phyloP scores from a whole-genome alignment of 2,888 invertebrate species.

The Drymonia ruficornis region DNA sequence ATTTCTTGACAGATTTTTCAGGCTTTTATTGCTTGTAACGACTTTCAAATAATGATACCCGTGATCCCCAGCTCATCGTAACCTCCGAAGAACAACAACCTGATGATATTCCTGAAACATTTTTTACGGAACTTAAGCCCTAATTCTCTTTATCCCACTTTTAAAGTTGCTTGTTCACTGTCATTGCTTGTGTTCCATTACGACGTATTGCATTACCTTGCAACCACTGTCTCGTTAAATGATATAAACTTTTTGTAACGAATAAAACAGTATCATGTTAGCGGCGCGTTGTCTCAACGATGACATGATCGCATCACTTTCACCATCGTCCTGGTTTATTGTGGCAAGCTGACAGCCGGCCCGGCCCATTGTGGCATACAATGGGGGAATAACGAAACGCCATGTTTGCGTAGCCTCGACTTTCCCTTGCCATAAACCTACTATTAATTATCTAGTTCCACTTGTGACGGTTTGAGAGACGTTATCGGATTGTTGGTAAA shows the following conservation, averaged over 20 bases:
- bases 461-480: slow-evolving; percentile 14
- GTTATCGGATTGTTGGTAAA: slow-evolving; percentile 14
- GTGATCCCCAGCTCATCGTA: too few species aligned
- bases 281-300: slow-evolving; percentile 3
- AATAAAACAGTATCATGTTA: slow-evolving; percentile 1
- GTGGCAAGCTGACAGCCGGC: slow-evolving; percentile 44
- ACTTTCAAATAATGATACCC: too few species aligned
- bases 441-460: slow-evolving; percentile 37
- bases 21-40: too few species aligned
- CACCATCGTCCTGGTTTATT: slow-evolving; percentile 43
- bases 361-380: slow-evolving; percentile 60
- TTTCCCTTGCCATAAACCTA: slow-evolving; percentile 47
- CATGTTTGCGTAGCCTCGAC: slow-evolving; percentile 47
- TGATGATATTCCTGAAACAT: too few species aligned
- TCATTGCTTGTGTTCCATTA: too few species aligned
- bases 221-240: not conserved
- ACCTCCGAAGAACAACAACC: too few species aligned
- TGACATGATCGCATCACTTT: slow-evolving; percentile 38
- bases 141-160: too few species aligned
- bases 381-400: slow-evolving; percentile 55
- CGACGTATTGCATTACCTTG: too few species aligned
- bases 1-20: too few species aligned
- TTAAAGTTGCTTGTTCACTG: too few species aligned
- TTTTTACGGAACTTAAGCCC: too few species aligned
- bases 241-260: not conserved